Percentiles rank a stretch among this genome's conserved stretches.
Conservation (phyloP, 1,140 invertebrate species). For the Argopecten irradians region DNA sequence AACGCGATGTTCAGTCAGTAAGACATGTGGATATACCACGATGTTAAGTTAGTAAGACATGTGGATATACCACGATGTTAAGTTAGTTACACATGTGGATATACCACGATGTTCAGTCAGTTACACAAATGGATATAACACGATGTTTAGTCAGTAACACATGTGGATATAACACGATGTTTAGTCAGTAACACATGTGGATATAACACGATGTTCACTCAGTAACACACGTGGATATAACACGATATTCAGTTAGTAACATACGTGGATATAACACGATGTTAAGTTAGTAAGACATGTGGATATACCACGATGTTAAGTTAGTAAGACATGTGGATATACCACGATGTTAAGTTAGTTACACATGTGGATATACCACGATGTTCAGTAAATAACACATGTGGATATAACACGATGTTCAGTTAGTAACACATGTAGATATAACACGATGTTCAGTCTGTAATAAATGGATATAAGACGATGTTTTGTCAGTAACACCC, state of each 20-base stretch:
- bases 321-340: neutral
- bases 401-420: neutral
- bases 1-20: no score
- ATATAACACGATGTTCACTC: neutral
- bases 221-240: neutral
- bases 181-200: neutral
- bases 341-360: neutral
- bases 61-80: no score
- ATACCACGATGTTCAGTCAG: neutral
- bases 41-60: no score
- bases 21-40: no score
- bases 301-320: neutral
- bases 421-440: no score
- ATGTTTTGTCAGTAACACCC: neutral
- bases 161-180: neutral
- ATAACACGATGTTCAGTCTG: neutral
- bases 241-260: neutral
- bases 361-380: neutral
- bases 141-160: neutral
- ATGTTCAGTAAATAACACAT: neutral
- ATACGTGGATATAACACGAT: neutral
- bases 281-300: neutral
- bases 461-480: no score
- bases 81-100: no score
- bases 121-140: neutral